phyloP scores from a whole-genome alignment of 1,140 invertebrate genomes.

The Papilio dardanus region DNA sequence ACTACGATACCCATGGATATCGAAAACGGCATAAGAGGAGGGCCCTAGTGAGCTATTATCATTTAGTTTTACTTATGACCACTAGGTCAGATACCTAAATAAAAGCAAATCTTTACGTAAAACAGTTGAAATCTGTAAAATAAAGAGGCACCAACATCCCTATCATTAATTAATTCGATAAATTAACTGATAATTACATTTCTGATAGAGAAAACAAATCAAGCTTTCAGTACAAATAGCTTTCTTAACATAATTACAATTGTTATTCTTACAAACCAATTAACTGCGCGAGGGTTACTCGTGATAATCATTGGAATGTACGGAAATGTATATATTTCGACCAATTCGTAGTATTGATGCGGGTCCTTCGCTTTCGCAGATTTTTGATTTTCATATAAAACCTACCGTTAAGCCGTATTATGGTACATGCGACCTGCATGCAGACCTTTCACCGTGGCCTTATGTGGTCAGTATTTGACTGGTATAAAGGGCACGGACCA shows the following conservation, averaged over 20 bases:
- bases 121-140: neutral
- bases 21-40: too few relatives aligned
- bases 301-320: neutral
- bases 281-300: neutral
- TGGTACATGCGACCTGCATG: slow-evolving; percentile 24
- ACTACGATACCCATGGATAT: too few relatives aligned
- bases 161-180: neutral
- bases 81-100: too few relatives aligned
- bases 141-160: neutral
- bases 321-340: neutral
- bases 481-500: neutral
- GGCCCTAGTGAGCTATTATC: too few relatives aligned
- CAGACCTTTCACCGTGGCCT: slow-evolving; percentile 28
- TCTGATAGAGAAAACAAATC: neutral
- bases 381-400: slow-evolving; percentile 21
- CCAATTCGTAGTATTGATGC: neutral
- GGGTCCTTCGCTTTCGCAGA: neutral
- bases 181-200: neutral
- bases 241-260: neutral
- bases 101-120: neutral
- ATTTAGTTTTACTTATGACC: too few relatives aligned
- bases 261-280: neutral
- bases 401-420: slow-evolving; percentile 29
- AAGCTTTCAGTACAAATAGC: neutral
- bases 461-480: neutral